Base-by-base conservation (phyloP, 2,888 invertebrate species). In the Lissonota sp. region DNA sequence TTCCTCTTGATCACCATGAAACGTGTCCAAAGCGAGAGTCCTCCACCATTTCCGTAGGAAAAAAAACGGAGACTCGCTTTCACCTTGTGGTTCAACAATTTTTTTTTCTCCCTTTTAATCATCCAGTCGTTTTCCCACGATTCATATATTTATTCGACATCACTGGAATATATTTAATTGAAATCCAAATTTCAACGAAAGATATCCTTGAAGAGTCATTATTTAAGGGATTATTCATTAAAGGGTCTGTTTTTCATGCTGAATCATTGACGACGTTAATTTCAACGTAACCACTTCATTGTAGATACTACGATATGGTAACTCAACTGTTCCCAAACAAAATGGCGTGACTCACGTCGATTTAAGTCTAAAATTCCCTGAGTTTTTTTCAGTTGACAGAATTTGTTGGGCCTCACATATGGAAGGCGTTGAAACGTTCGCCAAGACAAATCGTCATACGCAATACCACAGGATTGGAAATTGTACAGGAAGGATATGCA, bases 381-480 rank as follows among this genome's bases (percentile, higher is more conserved):
- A 3, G 26, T 1, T 26, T 26, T 26, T 3, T 26, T 26, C 26
- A 3, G 26, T 26, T 26, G 26, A 26, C 26, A 26, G 26, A 26
- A 26, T 2, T 26, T 14, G 62, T 5, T 57, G 42, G 7, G 12
- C n/a, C n/a, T n/a, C n/a, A n/a, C n/a, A 66, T 57, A 64, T 51
- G 7, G n/a, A 67, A 16, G 26, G 26, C 44, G 46, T 46, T 40
- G 42, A 16, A 69, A 42, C 39, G 44, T 75, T 64, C 53, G 26
- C 12, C 73, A 79, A 80, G 82, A 82, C 74, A 83, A 80, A 82
- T 82, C 66, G 58, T 60, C 64, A 40, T 39, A 63, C 60, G 70
- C 60, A 79, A 67, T 66, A 66, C 70, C 66, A 72, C 67, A 12
- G 51, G 37, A 2, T 58, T 6, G 40, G 58, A 16, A 66, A 57